phyloP scores from a whole-genome alignment of 2,888 invertebrate species.

The Troilus luridus region DNA sequence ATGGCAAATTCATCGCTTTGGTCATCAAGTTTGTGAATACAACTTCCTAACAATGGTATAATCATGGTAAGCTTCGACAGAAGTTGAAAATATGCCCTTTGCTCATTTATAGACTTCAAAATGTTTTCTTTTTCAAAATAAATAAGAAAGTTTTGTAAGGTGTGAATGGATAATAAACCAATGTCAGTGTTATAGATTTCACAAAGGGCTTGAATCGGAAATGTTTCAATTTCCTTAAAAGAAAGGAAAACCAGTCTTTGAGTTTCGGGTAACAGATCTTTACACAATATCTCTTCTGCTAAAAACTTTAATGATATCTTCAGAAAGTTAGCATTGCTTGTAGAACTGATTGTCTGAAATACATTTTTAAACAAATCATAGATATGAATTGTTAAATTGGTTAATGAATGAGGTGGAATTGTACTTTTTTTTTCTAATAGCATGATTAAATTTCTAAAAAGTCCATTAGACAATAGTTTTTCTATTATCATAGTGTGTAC shows the following conservation, averaged over 20 bases:
- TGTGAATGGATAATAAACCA: background rate
- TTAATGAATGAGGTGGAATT: background rate
- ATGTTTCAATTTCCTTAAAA: slow-evolving; percentile 18
- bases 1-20: background rate
- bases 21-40: background rate
- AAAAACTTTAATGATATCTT: background rate
- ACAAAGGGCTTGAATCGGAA: background rate
- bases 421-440: background rate
- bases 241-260: background rate
- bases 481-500: background rate
- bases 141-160: slow-evolving; percentile 8
- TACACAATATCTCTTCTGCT: slow-evolving; percentile 12
- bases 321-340: background rate
- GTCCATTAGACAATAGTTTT: background rate
- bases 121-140: slow-evolving; percentile 3
- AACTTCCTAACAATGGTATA: slow-evolving; percentile 5
- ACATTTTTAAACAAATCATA: slow-evolving; percentile 9
- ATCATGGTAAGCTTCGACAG: slow-evolving; percentile 16
- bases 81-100: slow-evolving; percentile 20
- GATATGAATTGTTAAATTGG: background rate
- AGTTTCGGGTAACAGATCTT: background rate
- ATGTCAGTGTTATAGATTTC: background rate
- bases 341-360: background rate
- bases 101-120: background rate
- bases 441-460: background rate